Evolutionary conservation across 2,113 vertebrate genomes (phyloP), one percentile per base, ranked within the genome.

Genomic region (Laticauda laticaudata): DNA sequence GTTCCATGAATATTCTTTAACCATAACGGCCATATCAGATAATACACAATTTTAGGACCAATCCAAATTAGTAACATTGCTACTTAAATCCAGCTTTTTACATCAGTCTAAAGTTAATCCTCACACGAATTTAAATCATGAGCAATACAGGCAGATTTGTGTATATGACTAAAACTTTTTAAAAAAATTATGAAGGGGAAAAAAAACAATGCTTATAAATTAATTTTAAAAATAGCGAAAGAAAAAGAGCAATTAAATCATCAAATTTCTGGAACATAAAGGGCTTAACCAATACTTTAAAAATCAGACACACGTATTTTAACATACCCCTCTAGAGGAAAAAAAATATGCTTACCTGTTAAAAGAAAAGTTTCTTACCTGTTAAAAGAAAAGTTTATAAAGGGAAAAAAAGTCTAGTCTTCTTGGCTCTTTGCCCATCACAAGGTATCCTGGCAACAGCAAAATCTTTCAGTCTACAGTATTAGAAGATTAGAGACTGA

Each of bases 391-490:
- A 97, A 91, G 95, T 97, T 98, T 97, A 98, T 98, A 98, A 97
- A 96, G 91, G 96, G 97, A 98, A 96, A 98, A 90, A 95, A 97
- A 97, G 97, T 98, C 97, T 98, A 97, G 97, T 98, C 96, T 98
- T 97, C 97, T 97, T 97, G 97, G 97, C 97, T 98, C 97, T 98
- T 98, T 98, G 98, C 98, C 99, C 99, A 99, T 99, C 99, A 99
- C 98, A 99, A 98, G 98, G 97, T 97, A 97, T 98, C 96, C 97
- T 97, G 97, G 97, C 94, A 97, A 96, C 96, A 96, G 95, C 90
- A 97, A 97, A 92, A 96, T 94, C 95, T 96, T 97, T 97, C 95
- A 96, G 93, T 95, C 96, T 95, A 97, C 92, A 89, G 94, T 96
- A 97, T 97, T 95, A 96, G 96, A 96, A 97, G 96, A 96, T 93